These are phyloP conservation scores for Eristalinus aeneus DNA, from an alignment of 2,888 invertebrate genomes.

Conservation along the genomic window DNA sequence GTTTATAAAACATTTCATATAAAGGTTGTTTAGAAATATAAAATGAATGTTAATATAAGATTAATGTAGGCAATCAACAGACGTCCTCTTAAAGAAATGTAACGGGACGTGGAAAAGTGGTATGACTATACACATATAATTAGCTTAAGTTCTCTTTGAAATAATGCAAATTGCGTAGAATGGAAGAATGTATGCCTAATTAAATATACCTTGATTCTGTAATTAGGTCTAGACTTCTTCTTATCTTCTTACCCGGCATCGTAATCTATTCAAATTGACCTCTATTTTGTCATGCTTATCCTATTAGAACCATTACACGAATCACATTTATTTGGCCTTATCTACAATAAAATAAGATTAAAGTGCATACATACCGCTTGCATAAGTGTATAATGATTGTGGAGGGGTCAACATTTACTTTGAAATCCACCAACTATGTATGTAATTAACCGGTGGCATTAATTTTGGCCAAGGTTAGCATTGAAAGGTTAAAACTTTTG, in stretches of 20 bases:
- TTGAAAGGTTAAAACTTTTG: neutral
- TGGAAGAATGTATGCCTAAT: neutral
- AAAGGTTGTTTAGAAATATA: too few relatives aligned
- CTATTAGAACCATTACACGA: neutral
- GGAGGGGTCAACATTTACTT: neutral
- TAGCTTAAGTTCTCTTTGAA: neutral
- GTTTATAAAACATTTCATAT: too few relatives aligned
- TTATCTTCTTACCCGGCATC: neutral
- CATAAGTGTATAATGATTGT: neutral
- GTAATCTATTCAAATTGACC: neutral
- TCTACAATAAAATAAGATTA: neutral
- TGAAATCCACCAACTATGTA: neutral
- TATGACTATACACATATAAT: neutral
- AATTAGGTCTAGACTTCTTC: neutral
- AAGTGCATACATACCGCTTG: neutral
- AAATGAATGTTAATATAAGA: too few relatives aligned
- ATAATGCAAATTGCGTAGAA: neutral
- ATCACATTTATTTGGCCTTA: neutral
- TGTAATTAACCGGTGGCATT: neutral
- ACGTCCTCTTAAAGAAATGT: neutral
- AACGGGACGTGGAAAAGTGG: too few relatives aligned
- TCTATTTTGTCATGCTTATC: neutral
- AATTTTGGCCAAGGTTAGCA: neutral
- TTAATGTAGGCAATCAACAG: too few relatives aligned
- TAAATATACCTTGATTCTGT: neutral